A percentile compares a stretch with the other conserved stretches of the same genome.
Conservation (phyloP, 1,140 invertebrate species). For the Physella acuta region DNA sequence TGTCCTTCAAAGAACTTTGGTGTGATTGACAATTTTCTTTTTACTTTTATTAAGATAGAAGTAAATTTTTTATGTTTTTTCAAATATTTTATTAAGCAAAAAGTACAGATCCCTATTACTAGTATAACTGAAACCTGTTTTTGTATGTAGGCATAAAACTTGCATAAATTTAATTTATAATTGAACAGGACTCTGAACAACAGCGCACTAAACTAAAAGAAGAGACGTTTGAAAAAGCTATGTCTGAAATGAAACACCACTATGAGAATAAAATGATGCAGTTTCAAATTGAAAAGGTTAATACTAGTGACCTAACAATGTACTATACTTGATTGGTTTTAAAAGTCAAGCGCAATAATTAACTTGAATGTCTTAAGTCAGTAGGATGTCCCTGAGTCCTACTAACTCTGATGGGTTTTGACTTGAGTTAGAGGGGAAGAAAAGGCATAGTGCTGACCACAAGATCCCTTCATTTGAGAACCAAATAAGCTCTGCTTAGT, state of each 20-base stretch:
- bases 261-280: conserved; percentile 2
- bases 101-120: background rate
- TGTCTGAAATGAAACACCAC: conserved; percentile 1
- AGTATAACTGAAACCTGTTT: too few relatives aligned
- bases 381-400: too few relatives aligned
- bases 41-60: background rate
- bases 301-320: too few relatives aligned
- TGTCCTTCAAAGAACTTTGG: background rate
- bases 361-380: too few relatives aligned
- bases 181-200: background rate
- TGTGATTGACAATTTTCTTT: background rate
- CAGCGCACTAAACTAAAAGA: conserved; percentile 3
- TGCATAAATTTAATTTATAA: background rate
- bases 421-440: too few relatives aligned
- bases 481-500: too few relatives aligned
- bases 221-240: background rate
- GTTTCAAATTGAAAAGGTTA: background rate
- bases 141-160: too few relatives aligned
- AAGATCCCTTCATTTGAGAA: too few relatives aligned
- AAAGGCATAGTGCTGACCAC: too few relatives aligned
- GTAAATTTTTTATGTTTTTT: background rate
- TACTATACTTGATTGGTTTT: too few relatives aligned
- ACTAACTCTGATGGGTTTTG: too few relatives aligned
- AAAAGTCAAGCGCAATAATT: too few relatives aligned
- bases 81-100: background rate